Evolutionary conservation across 2,888 invertebrate genomes (phyloP), one percentile per base, ranked within the genome.

Genomic region (Bursaphelenchus okinawaensis): DNA sequence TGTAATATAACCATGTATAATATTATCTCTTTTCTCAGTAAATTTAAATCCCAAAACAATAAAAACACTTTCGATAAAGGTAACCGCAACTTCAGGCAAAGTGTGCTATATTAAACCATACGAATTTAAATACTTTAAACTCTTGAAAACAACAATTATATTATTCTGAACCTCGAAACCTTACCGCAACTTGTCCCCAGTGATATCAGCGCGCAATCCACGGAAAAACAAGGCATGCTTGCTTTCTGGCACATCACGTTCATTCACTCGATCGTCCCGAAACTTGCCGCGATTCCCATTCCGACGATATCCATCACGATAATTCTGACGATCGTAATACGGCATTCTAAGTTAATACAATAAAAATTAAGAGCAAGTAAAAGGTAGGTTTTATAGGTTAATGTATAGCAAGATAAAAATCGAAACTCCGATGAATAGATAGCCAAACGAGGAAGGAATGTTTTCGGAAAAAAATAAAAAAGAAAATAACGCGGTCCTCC

Each of bases 211-310:
- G 16, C 70, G 69, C 7, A 78, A 64, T 50, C 78, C 78, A 7
- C 78, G 68, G 50, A 78, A 67, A 70, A 78, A 77, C 55, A 77
- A 28, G 4, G 60, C 22, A 29, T 59, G 60, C 16, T 19, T 76
- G 27, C 79, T 80, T 54, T 79, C 76, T 12, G 79, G 79, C 22
- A 79, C 79, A 52, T 79, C 73, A n/a, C 72, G 67, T 56, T 79
- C 79, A 63, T 79, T 78, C 26, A 79, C 72, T 19, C 77, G 68
- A 9, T 61, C 57, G 50, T 55, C 50, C n/a, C n/a, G n/a, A n/a
- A n/a, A n/a, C 20, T 51, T 26, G 19, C 67, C 54, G 2, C 27
- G 56, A 19, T n/a, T 8, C 1, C 27, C 56, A 40, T 40, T 40
- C 16, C 40, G 40, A 40, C 40, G 40, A n/a, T 16, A 40, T 12